Evolutionary conservation across 2,113 vertebrate genomes (phyloP).

Genomic region (Microtus oregoni): DNA sequence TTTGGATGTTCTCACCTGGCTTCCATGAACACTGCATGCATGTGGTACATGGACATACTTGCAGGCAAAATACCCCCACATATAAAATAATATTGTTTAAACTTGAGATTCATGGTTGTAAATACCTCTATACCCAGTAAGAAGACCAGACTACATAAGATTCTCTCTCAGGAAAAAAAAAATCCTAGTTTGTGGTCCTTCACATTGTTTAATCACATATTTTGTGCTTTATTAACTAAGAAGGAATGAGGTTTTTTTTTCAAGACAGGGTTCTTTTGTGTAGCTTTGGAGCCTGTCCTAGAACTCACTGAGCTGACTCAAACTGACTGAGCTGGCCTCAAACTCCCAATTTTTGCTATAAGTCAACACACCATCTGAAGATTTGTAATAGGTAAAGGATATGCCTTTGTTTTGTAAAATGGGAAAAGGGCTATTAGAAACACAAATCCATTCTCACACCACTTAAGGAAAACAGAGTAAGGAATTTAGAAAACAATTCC

Average conservation of each 20-base stretch:
- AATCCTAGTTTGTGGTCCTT: not conserved
- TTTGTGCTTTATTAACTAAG: slow-evolving; percentile 38
- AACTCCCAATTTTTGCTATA: not conserved
- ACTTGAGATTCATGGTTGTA: not conserved
- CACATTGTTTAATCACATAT: slow-evolving; percentile 30
- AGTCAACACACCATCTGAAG: slow-evolving; percentile 19
- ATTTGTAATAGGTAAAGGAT: not conserved
- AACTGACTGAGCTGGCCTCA: too few relatives aligned
- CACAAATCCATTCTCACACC: not conserved
- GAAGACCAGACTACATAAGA: not conserved
- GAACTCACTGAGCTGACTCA: too few relatives aligned
- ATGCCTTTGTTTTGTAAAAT: slow-evolving; percentile 47
- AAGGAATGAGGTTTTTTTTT: not conserved
- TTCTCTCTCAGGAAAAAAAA: not conserved
- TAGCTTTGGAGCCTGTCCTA: too few relatives aligned
- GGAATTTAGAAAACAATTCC: slow-evolving; percentile 9
- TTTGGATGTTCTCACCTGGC: not conserved
- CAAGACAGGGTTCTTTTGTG: too few relatives aligned
- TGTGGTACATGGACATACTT: not conserved
- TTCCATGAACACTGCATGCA: not conserved
- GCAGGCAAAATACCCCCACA: not conserved
- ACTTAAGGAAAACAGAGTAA: slow-evolving; percentile 15
- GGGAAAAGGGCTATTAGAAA: slow-evolving; percentile 12
- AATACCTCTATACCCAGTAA: not conserved
- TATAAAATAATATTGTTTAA: not conserved